Evolutionary conservation across 2,797 vertebrate genomes (phyloP).

Genomic region (Enteromius anoplus): DNA sequence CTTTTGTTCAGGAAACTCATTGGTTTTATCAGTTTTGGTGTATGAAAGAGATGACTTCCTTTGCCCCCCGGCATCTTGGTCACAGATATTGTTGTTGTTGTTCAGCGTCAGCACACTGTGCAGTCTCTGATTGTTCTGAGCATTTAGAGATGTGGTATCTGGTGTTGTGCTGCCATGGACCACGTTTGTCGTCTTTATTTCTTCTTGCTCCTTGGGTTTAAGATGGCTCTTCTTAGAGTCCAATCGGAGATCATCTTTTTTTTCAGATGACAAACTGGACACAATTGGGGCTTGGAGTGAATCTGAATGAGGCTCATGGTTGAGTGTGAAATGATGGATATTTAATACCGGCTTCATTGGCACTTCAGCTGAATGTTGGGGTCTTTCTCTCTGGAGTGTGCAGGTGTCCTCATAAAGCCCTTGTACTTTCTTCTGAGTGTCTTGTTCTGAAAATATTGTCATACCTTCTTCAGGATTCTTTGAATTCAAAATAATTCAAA

Average conservation of each 20-base stretch:
- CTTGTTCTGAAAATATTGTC: slow-evolving; percentile 33
- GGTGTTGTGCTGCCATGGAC: background rate
- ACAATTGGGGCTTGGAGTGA: slow-evolving; percentile 23
- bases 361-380: slow-evolving; percentile 25
- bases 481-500: background rate
- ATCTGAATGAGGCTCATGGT: slow-evolving; percentile 19
- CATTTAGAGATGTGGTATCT: slow-evolving; percentile 50
- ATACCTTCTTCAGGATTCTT: background rate
- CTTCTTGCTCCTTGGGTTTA: slow-evolving; percentile 51
- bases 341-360: slow-evolving; percentile 32
- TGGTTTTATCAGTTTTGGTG: slow-evolving; percentile 16
- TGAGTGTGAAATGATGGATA: slow-evolving; percentile 41
- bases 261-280: slow-evolving; percentile 41
- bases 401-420: slow-evolving; percentile 15
- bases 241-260: slow-evolving; percentile 48
- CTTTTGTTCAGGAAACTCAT: slow-evolving; percentile 29
- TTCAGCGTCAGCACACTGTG: slow-evolving; percentile 50
- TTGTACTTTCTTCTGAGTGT: slow-evolving; percentile 28
- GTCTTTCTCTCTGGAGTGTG: slow-evolving; percentile 31
- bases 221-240: slow-evolving; percentile 59
- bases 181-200: slow-evolving; percentile 29
- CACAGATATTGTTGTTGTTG: slow-evolving; percentile 56
- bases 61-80: background rate
- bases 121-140: slow-evolving; percentile 52
- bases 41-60: slow-evolving; percentile 24